Base-by-base conservation (phyloP, 2,888 invertebrate genomes). In the Tortrix viridana region DNA sequence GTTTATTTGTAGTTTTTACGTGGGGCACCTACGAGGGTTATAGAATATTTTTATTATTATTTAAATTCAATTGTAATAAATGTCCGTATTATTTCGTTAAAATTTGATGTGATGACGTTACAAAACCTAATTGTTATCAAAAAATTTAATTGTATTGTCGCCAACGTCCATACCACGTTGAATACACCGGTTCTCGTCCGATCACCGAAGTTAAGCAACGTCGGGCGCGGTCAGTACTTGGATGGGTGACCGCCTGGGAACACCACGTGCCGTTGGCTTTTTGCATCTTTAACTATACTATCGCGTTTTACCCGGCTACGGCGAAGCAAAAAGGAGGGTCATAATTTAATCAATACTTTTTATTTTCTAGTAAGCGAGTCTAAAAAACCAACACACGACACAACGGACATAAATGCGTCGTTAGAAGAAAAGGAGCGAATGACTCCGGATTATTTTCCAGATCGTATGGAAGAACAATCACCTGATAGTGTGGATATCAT, bases 151-250 rank as follows among this genome's bases (percentile, higher is more conserved):
- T 23, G 18, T 38, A 3, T 1, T 20, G 16, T 59, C 50, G 76
- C 75, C 77, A 80, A 77, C 77, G 76, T 75, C 75, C 79, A 79
- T 79, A 78, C 78, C 71, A 78, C 71, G 79, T 76, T 79, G 77
- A 78, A 77, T 52, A 75, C 77, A 81, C 79, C 80, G 80, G 79
- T 77, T 75, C 75, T 76, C 76, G 76, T 75, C 74, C 74, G 76
- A 76, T 76, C 75, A 75, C 76, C 75, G 63, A 63, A 63, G 57
- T 65, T 65, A 60, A 65, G 60, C 60, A 65, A 60, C 57, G 58
- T 60, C 58, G 60, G 64, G 63, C 56, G 60, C 38, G 48, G 59
- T 64, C 70, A 73, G 68, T 71, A 70, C 69, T 69, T 69, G 68
- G 70, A 71, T 71, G 75, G 75, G 77, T 77, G 79, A 80, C 79